Evolutionary conservation across 2,797 vertebrate genomes (phyloP).

Genomic region (Psittacula derbiana): DNA sequence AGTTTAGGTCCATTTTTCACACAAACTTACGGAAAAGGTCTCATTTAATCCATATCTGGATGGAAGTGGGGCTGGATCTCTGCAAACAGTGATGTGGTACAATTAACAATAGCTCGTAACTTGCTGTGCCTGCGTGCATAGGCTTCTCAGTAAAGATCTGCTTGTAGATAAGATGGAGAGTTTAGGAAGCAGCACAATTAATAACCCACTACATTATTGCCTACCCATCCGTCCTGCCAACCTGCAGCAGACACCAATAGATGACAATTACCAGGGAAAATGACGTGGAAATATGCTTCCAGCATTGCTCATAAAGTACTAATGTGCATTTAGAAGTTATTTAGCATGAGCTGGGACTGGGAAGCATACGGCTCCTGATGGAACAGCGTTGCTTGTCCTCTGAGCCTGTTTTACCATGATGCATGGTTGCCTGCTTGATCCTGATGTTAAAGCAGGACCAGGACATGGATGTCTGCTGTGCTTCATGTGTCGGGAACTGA

Average conservation of each 20-base stretch:
- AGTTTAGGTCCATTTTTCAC: not conserved
- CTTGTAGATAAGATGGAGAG: not conserved
- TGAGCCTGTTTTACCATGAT: rapidly evolving
- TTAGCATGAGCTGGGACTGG: rapidly evolving
- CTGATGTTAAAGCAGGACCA: rapidly evolving
- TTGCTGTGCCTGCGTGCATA: not conserved
- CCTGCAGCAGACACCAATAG: not conserved
- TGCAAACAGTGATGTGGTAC: not conserved
- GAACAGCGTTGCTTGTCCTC: rapidly evolving
- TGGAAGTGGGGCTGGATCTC: not conserved
- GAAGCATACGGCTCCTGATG: rapidly evolving
- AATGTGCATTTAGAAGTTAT: not conserved
- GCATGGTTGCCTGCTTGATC: rapidly evolving
- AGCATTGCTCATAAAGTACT: not conserved
- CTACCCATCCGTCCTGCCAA: not conserved
- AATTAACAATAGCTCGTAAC: not conserved
- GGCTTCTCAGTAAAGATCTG: not conserved
- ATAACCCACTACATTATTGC: not conserved
- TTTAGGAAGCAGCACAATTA: conserved; percentile 19
- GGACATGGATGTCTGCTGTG: not conserved
- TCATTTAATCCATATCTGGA: not conserved
- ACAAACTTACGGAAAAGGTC: not conserved
- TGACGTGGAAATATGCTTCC: not conserved
- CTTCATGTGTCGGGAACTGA: rapidly evolving
- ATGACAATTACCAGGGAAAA: not conserved